Percentiles rank a stretch among this genome's conserved stretches.
These are phyloP conservation scores for Sminthopsis crassicaudata DNA, from an alignment of 2,113 vertebrate genomes.

Conservation along the genomic window DNA sequence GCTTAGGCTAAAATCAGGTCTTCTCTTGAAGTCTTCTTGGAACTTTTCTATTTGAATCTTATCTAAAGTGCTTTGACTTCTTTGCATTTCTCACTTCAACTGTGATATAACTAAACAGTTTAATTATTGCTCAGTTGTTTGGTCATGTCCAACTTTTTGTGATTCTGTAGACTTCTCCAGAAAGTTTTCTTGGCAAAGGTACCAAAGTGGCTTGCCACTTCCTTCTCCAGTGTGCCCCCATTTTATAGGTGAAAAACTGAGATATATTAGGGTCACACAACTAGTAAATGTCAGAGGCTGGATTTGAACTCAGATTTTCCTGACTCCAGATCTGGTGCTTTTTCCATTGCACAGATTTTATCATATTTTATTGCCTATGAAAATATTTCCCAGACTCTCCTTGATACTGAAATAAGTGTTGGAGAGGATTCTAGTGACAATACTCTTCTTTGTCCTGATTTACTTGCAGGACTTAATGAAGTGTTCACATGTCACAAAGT, in stretches of 20 bases:
- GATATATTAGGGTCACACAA: too few species aligned
- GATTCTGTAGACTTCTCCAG: background rate
- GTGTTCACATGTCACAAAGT: too few species aligned
- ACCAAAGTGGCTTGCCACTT: background rate
- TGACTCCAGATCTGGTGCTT: background rate
- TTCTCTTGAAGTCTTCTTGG: background rate
- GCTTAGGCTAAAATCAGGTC: background rate
- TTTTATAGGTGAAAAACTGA: background rate
- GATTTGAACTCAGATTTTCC: background rate
- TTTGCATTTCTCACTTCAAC: background rate
- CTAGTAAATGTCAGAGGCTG: too few species aligned
- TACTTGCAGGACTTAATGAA: too few species aligned
- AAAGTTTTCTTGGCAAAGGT: background rate
- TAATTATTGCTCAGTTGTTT: background rate
- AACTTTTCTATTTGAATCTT: background rate
- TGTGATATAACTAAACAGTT: background rate
- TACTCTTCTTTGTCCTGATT: too few species aligned
- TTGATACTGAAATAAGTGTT: too few species aligned
- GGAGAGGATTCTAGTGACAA: too few species aligned
- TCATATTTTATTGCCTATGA: background rate
- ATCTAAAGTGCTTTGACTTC: background rate
- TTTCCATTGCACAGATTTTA: background rate
- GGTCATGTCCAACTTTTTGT: background rate
- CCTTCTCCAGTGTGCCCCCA: background rate
- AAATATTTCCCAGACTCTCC: background rate